Conservation (phyloP, 2,888 invertebrate species). For the Rhagium mordax region DNA sequence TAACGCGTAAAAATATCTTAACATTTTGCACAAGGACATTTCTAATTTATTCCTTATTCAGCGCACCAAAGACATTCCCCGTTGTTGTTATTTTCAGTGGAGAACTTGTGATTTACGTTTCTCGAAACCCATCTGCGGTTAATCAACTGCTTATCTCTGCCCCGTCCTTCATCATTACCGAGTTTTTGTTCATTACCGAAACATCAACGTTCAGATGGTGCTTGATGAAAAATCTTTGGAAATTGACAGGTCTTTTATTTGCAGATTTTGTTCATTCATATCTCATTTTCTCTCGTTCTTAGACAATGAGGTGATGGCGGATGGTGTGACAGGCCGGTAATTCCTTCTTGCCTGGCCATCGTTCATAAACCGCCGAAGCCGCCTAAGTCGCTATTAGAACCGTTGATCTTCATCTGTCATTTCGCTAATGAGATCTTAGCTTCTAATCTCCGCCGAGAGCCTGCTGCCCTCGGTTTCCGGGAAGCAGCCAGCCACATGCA, state of each 20-base stretch:
- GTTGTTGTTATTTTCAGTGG: slow-evolving; percentile 22
- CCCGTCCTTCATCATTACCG: slow-evolving; percentile 68
- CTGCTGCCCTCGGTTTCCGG: slow-evolving; percentile 42
- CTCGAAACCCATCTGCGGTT: slow-evolving; percentile 65
- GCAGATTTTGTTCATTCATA: slow-evolving; percentile 70
- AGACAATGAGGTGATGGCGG: slow-evolving; percentile 56
- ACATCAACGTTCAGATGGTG: slow-evolving; percentile 69
- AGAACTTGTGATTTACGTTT: slow-evolving; percentile 23
- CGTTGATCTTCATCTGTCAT: slow-evolving; percentile 67
- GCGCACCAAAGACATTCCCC: neutral
- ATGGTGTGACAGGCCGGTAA: slow-evolving; percentile 67
- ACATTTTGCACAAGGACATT: slow-evolving; percentile 5
- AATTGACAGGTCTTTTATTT: slow-evolving; percentile 71
- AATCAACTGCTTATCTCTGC: slow-evolving; percentile 66
- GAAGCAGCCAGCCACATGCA: slow-evolving; percentile 39
- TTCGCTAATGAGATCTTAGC: slow-evolving; percentile 67
- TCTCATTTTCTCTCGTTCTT: slow-evolving; percentile 69
- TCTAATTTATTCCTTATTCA: slow-evolving; percentile 34
- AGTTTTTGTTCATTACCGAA: slow-evolving; percentile 70
- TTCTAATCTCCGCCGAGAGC: slow-evolving; percentile 59
- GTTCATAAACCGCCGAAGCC: slow-evolving; percentile 16
- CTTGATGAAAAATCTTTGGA: slow-evolving; percentile 70
- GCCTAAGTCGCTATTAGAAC: slow-evolving; percentile 45
- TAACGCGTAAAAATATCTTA: slow-evolving; percentile 8
- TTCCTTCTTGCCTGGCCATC: slow-evolving; percentile 54